Evolutionary conservation across 2,888 invertebrate genomes (phyloP), one percentile per base, ranked within the genome.

Genomic region (Teleogryllus oceanicus): DNA sequence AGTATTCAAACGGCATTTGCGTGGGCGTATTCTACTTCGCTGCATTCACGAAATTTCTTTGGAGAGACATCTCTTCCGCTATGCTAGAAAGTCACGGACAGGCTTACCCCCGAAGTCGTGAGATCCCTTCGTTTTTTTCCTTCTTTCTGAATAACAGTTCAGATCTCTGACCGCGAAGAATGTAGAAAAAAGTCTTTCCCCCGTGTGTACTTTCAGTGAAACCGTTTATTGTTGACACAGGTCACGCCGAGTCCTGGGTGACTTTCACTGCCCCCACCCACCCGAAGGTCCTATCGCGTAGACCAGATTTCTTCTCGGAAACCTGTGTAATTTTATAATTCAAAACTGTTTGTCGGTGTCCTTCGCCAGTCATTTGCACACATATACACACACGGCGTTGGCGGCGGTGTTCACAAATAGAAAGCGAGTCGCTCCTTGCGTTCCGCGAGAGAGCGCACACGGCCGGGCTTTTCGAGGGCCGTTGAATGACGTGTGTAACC

Each of bases 321-420:
- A 62, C n/a, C n/a, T n/a, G 62, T 62, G 62, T 62, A 62, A 18
- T 62, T 62, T 62, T 62, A 62, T 62, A 62, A 62, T 62, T 62
- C 62, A 62, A 18, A 62, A 62, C 62, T 37, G 62, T 62, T 62
- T n/a, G 62, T 18, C n/a, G 13, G 62, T n/a, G n/a, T 62, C 62
- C 62, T 62, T n/a, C 62, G 62, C 62, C 37, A 37, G 62, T n/a
- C 62, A n/a, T n/a, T 62, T 62, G n/a, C 62, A 62, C 62, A 62
- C 62, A n/a, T n/a, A 62, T 62, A 5, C 37, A 37, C 37, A 37
- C 37, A 8, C 37, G 8, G 37, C 37, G 37, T 37, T 8, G 37
- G 37, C 37, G 37, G 37, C 37, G 37, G 37, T 37, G 37, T 37
- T 37, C 37, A 18, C 62, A 62, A 62, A 62, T 62, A 62, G 62